A percentile compares a stretch with the other conserved stretches of the same genome.
Conservation (phyloP, 2,113 vertebrate species). For the Xenopus tropicalis region DNA sequence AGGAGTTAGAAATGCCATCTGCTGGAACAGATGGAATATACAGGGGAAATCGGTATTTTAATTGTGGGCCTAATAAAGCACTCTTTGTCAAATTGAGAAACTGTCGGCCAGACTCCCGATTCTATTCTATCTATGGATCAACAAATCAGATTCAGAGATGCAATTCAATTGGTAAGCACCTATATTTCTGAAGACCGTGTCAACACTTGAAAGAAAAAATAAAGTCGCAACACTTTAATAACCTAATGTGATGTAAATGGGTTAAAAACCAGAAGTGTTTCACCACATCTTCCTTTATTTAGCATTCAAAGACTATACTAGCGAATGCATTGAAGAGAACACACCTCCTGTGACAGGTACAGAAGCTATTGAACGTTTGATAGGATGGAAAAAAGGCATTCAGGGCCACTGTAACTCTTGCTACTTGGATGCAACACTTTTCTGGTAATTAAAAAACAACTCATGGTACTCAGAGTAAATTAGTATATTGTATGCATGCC, state of each 20-base stretch:
- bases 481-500: background rate
- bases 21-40: conserved; percentile 73
- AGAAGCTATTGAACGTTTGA: conserved; percentile 59
- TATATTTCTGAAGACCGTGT: too few species aligned
- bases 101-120: conserved; percentile 75
- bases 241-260: too few species aligned
- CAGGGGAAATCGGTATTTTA: conserved; percentile 66
- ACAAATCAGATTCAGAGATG: conserved; percentile 75
- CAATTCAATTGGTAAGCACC: conserved; percentile 70
- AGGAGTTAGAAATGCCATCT: conserved; percentile 72
- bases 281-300: background rate
- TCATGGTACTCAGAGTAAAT: background rate
- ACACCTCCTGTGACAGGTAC: conserved; percentile 60
- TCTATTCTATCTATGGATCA: conserved; percentile 61
- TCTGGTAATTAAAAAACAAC: conserved; percentile 50
- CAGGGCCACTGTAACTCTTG: conserved; percentile 83
- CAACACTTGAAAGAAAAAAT: too few species aligned
- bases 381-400: conserved; percentile 76
- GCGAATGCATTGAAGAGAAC: conserved; percentile 70
- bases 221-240: too few species aligned
- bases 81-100: conserved; percentile 72
- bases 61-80: conserved; percentile 70
- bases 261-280: too few species aligned
- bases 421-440: conserved; percentile 78
- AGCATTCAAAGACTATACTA: conserved; percentile 76